Evolutionary conservation across 2,113 vertebrate genomes (phyloP).

Genomic region (Okapia johnstoni): DNA sequence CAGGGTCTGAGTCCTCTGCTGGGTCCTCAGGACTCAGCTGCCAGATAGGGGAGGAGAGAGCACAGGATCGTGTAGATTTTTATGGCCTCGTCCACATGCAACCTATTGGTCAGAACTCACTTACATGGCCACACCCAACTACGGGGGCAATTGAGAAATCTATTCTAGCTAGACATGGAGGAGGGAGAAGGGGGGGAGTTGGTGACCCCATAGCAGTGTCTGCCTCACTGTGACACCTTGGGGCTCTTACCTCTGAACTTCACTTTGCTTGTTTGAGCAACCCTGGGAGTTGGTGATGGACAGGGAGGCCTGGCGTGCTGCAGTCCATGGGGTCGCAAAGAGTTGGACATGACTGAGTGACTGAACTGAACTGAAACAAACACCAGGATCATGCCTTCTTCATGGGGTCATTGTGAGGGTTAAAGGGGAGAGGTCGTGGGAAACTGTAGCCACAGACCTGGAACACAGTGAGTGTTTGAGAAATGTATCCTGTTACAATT

Average conservation of each 20-base stretch:
- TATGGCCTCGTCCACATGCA: neutral
- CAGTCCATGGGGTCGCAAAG: neutral
- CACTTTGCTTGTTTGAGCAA: neutral
- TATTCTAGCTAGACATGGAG: neutral
- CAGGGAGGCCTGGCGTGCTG: neutral
- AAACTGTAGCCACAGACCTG: neutral
- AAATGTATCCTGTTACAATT: neutral
- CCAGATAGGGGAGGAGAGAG: neutral
- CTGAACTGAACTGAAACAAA: neutral
- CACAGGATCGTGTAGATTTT: neutral
- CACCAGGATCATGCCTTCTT: neutral
- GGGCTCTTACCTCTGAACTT: neutral
- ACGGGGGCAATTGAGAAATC: neutral
- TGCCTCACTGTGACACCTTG: neutral
- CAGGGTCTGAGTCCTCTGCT: neutral
- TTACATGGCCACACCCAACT: neutral
- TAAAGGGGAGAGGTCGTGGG: neutral
- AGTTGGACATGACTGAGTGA: neutral
- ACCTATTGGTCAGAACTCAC: neutral
- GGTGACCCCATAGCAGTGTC: neutral
- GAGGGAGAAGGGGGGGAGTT: neutral
- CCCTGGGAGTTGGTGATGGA: neutral
- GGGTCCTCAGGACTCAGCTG: neutral
- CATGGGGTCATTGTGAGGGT: neutral
- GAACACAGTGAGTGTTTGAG: neutral